Evolutionary conservation across 1,140 invertebrate species (phyloP), one percentile per base, ranked within the genome.

Genomic region (Hermetia illucens): DNA sequence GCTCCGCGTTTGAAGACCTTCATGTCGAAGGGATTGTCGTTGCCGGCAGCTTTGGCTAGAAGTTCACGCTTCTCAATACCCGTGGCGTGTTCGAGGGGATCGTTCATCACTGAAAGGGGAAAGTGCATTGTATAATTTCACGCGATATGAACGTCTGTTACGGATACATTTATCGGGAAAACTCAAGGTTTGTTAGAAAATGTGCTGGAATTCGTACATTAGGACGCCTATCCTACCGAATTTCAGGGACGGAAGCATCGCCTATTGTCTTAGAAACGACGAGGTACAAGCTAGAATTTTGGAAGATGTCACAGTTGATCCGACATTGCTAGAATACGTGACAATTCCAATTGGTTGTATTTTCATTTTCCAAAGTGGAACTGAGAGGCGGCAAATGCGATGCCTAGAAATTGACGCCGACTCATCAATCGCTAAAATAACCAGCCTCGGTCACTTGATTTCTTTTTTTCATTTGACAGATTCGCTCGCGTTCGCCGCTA

Each of bases 61-160:
- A 95, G 61, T 65, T 95, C 88, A 50, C 78, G 77, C 61, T 89
- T 87, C 58, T 96, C 91, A 21, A 89, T 51, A 49, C 93, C 93
- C 40, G 90, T 94, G 2, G 91, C 83, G 61, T 91, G 87, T 50
- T 95, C 91, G 47, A 94, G 45, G 10, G 84, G 81, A 61, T 94
- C 88, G 21, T 83, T 65, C 70, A 86, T 72, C 62, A 70, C 74
- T 75, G 64, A 38, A 58, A 58, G 29, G 39, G 43, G 48, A 34
- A 46, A 40, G 19, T 20, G 4, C 17, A 10, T n/a, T 34, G 12
- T 5, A 34, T 34, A 17, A 34, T 16, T 5, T 4, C n/a, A n/a
- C n/a, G n/a, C n/a, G n/a, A n/a, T n/a, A n/a, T n/a, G n/a, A n/a
- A n/a, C n/a, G n/a, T n/a, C n/a, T n/a, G n/a, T n/a, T n/a, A n/a